A percentile compares a stretch with the other conserved stretches of the same genome.
phyloP scores from a whole-genome alignment of 1,140 invertebrate species.

The Drosophila parvula region DNA sequence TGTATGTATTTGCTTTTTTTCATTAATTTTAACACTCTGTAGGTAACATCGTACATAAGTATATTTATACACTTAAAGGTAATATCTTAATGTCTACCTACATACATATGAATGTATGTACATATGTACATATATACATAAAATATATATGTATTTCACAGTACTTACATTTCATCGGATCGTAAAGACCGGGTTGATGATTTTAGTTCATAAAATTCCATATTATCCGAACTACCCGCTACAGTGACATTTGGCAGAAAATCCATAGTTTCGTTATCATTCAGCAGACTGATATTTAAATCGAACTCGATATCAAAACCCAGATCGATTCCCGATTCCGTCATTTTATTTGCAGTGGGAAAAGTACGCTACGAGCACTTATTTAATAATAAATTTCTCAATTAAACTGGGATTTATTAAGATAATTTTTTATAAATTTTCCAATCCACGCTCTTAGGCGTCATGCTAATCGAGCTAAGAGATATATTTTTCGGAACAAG shows the following conservation, averaged over 20 bases:
- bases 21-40: background rate
- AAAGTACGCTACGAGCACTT: background rate
- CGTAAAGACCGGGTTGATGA: constrained; percentile 39
- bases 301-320: constrained; percentile 48
- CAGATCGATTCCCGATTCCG: constrained; percentile 41
- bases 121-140: too few relatives aligned
- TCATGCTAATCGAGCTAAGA: background rate
- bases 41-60: background rate
- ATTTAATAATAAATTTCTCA: constrained; percentile 13
- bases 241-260: constrained; percentile 31
- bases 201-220: constrained; percentile 42
- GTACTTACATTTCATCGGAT: constrained; percentile 39
- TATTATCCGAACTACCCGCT: constrained; percentile 36
- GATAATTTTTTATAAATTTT: background rate
- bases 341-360: constrained; percentile 10
- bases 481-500: constrained; percentile 1
- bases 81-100: too few relatives aligned
- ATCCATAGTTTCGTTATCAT: constrained; percentile 43
- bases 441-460: constrained; percentile 5
- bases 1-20: background rate
- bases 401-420: background rate
- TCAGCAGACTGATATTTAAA: constrained; percentile 35
- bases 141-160: too few relatives aligned
- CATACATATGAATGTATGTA: too few relatives aligned
- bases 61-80: too few relatives aligned